These are phyloP conservation scores for Rhorus exstirpatorius DNA, from an alignment of 2,888 invertebrate genomes.

Conservation along the genomic window DNA sequence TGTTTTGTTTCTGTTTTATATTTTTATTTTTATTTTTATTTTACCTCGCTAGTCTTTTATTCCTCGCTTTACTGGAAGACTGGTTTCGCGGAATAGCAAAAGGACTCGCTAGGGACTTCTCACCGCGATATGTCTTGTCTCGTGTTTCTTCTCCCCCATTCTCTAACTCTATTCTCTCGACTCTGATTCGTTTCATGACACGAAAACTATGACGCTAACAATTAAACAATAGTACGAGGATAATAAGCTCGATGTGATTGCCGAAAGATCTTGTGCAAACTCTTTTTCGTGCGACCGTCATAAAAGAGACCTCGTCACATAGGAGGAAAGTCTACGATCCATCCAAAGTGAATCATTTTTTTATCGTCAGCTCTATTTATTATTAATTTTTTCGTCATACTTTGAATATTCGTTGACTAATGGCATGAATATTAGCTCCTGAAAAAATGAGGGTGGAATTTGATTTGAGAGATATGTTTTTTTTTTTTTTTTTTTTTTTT, in stretches of 20 bases:
- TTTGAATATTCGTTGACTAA: too few relatives aligned
- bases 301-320: too few relatives aligned
- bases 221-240: constrained; percentile 4
- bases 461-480: too few relatives aligned
- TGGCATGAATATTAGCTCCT: too few relatives aligned
- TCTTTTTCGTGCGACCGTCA: too few relatives aligned
- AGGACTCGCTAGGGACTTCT: constrained; percentile 59
- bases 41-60: constrained; percentile 55
- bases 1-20: constrained; percentile 28
- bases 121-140: constrained; percentile 26
- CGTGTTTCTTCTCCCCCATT: constrained; percentile 3
- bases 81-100: constrained; percentile 71
- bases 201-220: constrained; percentile 14
- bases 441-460: too few relatives aligned
- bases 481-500: too few relatives aligned
- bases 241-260: constrained; percentile 33
- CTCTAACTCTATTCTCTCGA: constrained; percentile 3
- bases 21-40: constrained; percentile 34
- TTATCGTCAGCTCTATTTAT: too few relatives aligned
- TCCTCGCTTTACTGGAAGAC: constrained; percentile 69
- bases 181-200: constrained; percentile 46
- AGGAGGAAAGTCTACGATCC: too few relatives aligned
- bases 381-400: too few relatives aligned
- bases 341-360: too few relatives aligned
- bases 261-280: constrained; percentile 39